Percentiles rank a stretch among this genome's conserved stretches.
Evolutionary conservation across 2,888 invertebrate species (phyloP).

Genomic region (Heteropelma amictum): DNA sequence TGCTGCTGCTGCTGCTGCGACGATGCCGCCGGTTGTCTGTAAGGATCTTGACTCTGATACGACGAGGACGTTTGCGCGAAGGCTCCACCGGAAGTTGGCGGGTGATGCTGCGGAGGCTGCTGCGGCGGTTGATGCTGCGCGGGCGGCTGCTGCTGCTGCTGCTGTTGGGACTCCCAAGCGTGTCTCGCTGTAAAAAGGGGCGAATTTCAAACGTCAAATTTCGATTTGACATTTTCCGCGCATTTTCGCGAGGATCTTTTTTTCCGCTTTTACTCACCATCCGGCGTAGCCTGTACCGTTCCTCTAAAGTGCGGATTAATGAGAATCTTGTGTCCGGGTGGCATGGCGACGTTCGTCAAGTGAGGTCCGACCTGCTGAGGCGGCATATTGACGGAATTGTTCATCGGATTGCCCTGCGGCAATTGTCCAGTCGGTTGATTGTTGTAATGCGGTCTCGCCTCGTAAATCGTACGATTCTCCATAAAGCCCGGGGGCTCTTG

Average conservation of each 20-base stretch:
- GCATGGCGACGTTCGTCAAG: constrained; percentile 67
- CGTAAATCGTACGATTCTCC: constrained; percentile 59
- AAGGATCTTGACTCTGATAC: constrained; percentile 66
- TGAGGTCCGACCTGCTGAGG: constrained; percentile 58
- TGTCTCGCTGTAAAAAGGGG: constrained; percentile 66
- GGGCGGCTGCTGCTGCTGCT: constrained; percentile 38
- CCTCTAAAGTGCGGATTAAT: constrained; percentile 86
- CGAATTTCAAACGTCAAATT: too few relatives aligned
- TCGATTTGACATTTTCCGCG: too few relatives aligned
- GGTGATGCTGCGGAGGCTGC: constrained; percentile 37
- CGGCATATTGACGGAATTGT: constrained; percentile 33
- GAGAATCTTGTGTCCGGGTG: constrained; percentile 81
- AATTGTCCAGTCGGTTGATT: constrained; percentile 29
- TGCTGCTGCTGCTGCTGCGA: constrained; percentile 30
- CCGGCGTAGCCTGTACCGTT: constrained; percentile 79
- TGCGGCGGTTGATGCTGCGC: constrained; percentile 62
- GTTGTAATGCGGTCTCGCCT: constrained; percentile 41
- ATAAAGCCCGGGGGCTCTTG: constrained; percentile 64
- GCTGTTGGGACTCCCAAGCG: constrained; percentile 70
- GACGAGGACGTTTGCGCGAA: constrained; percentile 60
- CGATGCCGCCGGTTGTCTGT: constrained; percentile 63
- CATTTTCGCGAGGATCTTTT: too few relatives aligned
- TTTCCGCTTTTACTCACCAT: constrained; percentile 73
- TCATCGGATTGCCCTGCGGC: constrained; percentile 35
- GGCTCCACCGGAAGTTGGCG: background rate